Evolutionary conservation across 1,140 invertebrate species (phyloP), one percentile per base, ranked within the genome.

Genomic region (Leptoteleia sp.): DNA sequence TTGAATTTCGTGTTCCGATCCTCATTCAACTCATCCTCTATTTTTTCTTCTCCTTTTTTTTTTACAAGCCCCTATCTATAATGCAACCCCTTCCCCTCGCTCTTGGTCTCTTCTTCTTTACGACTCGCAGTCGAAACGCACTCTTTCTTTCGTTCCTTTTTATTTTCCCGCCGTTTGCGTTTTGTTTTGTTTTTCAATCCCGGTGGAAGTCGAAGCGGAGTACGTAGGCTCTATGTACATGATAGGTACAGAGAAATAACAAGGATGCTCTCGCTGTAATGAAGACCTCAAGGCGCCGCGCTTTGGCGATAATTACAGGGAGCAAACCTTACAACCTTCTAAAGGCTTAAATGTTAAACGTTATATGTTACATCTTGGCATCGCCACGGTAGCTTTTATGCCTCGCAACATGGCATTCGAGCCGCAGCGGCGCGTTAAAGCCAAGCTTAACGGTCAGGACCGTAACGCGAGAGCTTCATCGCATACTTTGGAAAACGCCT

Each of bases 241-340:
- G 72, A 72, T 82, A 75, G 64, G 70, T 78, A 87, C 83, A 84
- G 85, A 84, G 84, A 88, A 87, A 89, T 88, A 89, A 89, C 88
- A 88, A 89, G 88, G 85, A 88, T 88, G 82, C 80, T 82, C 80
- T 81, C 71, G 81, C 79, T 80, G 83, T 88, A 90, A 90, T 90
- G 89, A 90, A 90, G 89, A 90, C 85, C 89, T 90, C 87, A 90
- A 88, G 86, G 87, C 87, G 89, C 89, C 88, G 89, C 88, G 87
- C 89, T 87, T 87, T 83, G 81, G 84, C 84, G 85, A 89, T 90
- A 90, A 90, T 90, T 90, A 90, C 89, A 90, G 89, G 87, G 88
- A 89, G 85, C 85, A 84, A 88, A 88, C 83, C 87, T 89, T 89
- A 89, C 88, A 87, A 86, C 87, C 89, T 89, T 89, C 88, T 88